Base-by-base conservation (phyloP, 2,888 invertebrate species). In the Hetaerina titia region DNA sequence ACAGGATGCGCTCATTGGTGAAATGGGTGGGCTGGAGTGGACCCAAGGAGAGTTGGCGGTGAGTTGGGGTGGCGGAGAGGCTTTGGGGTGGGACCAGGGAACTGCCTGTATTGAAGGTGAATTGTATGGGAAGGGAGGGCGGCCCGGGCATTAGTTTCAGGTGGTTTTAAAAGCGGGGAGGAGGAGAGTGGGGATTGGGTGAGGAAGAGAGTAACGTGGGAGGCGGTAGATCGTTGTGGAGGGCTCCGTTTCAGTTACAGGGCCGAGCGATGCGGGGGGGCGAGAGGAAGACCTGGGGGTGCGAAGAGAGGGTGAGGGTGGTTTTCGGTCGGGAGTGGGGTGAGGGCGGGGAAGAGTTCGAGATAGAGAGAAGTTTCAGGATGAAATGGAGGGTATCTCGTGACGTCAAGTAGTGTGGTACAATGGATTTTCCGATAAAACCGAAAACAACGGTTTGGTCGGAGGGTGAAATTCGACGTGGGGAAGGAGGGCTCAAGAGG, bases 341-440 rank as follows among this genome's bases (percentile, higher is more conserved):
- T 9, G 11, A 13, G 11, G 31, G 25, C 45, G 81, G 11, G 11
- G 5, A 11, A 13, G 9, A 13, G 81, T 15, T 9, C 5, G 7
- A 31, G 81, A 81, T 6, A 81, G 81, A 31, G 81, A 89, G 57
- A 19, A 57, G 57, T 89, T 56, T 56, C n/a, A 31, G 57, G 45
- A 19, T 31, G 89, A 89, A 89, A 89, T 89, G 89, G 89, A 89
- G 89, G 58, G 89, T 89, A 58, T 56, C 57, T 56, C 89, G 58
- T 89, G 89, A 89, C 89, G 89, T 56, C 89, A 89, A 89, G 89
- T 57, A 58, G 89, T 89, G 56, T 57, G 56, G 89, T 31, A 89
- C 56, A 89, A 89, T 89, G 89, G 89, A 89, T 89, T 89, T 89
- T 89, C 89, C 89, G 89, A 89, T 89, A 89, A 89, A 89, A 89